Evolutionary conservation across 2,888 invertebrate species (phyloP).

Genomic region (Carcina quercana): DNA sequence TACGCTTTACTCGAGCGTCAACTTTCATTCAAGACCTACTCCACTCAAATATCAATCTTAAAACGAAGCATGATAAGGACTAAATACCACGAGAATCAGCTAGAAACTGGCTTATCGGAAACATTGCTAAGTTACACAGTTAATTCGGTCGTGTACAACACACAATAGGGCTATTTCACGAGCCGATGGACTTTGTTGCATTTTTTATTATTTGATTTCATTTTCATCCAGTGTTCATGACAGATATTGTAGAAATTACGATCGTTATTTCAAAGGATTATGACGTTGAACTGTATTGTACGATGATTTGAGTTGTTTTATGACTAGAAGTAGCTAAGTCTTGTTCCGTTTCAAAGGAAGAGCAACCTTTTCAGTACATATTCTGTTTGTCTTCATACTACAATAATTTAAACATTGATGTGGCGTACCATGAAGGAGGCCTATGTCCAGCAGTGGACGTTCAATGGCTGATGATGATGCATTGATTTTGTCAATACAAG

Average conservation of each 20-base stretch:
- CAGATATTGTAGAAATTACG: constrained; percentile 4
- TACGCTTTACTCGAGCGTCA: constrained; percentile 51
- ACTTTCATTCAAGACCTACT: constrained; percentile 37
- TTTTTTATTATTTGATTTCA: constrained; percentile 28
- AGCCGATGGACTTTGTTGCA: constrained; percentile 53
- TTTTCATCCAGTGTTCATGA: constrained; percentile 9
- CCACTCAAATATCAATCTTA: constrained; percentile 51
- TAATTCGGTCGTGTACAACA: constrained; percentile 55
- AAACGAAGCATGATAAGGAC: constrained; percentile 27
- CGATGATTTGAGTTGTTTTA: too few relatives aligned
- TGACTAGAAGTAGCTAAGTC: too few relatives aligned
- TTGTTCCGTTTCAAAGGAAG: too few relatives aligned
- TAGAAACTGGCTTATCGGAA: constrained; percentile 45
- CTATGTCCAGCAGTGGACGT: too few relatives aligned
- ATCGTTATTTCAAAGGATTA: too few relatives aligned
- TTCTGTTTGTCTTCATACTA: too few relatives aligned
- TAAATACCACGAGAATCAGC: constrained; percentile 27
- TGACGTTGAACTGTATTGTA: too few relatives aligned
- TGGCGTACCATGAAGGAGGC: too few relatives aligned
- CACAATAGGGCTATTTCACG: constrained; percentile 68
- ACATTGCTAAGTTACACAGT: constrained; percentile 48
- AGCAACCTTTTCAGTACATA: too few relatives aligned
- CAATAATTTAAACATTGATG: too few relatives aligned
- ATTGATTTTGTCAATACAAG: too few relatives aligned
- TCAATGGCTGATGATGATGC: too few relatives aligned